phyloP scores from a whole-genome alignment of 2,113 vertebrate genomes.

The Glaucidium brasilianum region DNA sequence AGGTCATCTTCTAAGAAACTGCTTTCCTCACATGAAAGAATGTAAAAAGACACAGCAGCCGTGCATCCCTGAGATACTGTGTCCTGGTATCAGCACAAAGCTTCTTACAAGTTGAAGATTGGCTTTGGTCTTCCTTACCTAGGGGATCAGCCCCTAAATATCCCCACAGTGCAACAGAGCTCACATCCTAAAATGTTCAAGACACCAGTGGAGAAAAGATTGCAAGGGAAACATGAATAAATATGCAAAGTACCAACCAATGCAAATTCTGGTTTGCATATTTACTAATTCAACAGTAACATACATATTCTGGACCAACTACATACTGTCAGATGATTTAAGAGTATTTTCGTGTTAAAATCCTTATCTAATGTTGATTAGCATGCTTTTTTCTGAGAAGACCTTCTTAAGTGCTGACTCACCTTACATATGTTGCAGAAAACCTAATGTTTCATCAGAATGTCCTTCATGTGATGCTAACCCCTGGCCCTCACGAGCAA shows the following conservation, averaged over 20 bases:
- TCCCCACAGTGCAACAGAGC: background rate
- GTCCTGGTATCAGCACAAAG: background rate
- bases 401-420: background rate
- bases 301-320: background rate
- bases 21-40: background rate
- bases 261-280: background rate
- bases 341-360: background rate
- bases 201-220: background rate
- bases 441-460: background rate
- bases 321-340: background rate
- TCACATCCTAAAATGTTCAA: background rate
- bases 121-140: background rate
- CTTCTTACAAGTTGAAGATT: background rate
- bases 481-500: background rate
- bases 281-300: background rate
- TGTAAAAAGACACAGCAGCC: background rate
- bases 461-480: background rate
- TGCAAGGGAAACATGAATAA: background rate
- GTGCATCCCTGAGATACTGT: background rate
- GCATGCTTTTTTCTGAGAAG: background rate
- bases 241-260: accelerated
- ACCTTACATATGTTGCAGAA: background rate
- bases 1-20: background rate
- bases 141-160: background rate
- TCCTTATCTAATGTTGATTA: background rate